phyloP scores from a whole-genome alignment of 1,140 invertebrate species.

The Philopotamus ludificatus region DNA sequence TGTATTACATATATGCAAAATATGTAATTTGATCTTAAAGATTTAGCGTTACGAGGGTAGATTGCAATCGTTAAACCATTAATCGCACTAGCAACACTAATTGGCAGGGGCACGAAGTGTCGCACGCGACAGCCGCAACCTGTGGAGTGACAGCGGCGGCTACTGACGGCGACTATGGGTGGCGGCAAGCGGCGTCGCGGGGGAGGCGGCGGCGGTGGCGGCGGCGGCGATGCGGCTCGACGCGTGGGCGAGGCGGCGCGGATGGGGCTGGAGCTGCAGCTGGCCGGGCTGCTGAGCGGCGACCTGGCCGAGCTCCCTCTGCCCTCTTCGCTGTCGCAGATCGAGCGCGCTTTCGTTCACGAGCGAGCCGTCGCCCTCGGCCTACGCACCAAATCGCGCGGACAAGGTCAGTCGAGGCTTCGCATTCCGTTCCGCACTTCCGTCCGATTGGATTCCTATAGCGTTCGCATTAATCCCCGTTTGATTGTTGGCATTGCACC shows the following conservation, averaged over 20 bases:
- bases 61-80: no score
- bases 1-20: no score
- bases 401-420: no score
- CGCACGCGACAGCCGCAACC: no score
- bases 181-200: slow-evolving; percentile 44
- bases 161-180: slow-evolving; percentile 43
- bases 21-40: no score
- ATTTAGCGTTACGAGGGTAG: no score
- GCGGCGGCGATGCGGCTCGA: slow-evolving; percentile 45
- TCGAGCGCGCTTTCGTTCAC: slow-evolving; percentile 79
- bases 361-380: slow-evolving; percentile 62
- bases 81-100: no score
- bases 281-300: slow-evolving; percentile 64
- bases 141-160: neutral
- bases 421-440: no score
- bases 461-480: no score
- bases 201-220: neutral
- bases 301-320: slow-evolving; percentile 64
- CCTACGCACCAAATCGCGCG: slow-evolving; percentile 67
- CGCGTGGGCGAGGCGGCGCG: slow-evolving; percentile 52
- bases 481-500: no score
- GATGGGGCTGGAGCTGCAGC: slow-evolving; percentile 52
- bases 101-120: no score
- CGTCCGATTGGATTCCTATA: no score
- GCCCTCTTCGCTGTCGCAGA: slow-evolving; percentile 71